Conservation (phyloP, 2,888 invertebrate genomes). For the Teleogryllus oceanicus region DNA sequence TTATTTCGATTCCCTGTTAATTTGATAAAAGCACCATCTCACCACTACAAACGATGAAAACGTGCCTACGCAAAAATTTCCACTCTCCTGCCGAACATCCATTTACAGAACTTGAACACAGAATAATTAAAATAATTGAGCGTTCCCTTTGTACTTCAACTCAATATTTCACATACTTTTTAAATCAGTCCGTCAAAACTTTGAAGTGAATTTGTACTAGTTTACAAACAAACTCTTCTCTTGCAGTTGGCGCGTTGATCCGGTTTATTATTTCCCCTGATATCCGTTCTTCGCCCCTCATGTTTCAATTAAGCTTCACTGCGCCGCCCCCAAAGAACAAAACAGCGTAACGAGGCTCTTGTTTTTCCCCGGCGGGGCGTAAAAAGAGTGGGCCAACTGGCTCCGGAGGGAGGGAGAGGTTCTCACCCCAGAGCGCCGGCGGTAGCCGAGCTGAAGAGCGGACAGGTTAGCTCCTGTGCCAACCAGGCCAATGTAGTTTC, state of each 20-base stretch:
- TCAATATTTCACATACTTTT: neutral
- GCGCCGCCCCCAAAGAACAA: slow-evolving; percentile 8
- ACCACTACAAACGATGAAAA: no score
- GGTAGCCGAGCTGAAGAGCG: no score
- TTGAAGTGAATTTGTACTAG: neutral
- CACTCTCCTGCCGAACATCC: no score
- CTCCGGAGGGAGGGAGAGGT: no score
- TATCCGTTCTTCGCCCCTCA: slow-evolving; percentile 6
- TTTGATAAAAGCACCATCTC: no score
- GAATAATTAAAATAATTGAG: neutral
- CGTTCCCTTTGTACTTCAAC: neutral
- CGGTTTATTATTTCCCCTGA: slow-evolving; percentile 12
- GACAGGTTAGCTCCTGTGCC: no score
- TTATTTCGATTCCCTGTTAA: no score
- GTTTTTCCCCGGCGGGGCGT: neutral
- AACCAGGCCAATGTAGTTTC: no score
- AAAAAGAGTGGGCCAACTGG: no score
- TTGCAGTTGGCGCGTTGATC: neutral
- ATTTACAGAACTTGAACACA: no score
- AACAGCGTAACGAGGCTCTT: slow-evolving; percentile 10
- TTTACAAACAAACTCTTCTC: neutral
- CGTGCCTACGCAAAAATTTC: no score
- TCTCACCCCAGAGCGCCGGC: no score
- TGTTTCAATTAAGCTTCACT: slow-evolving; percentile 3
- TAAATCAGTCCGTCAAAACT: neutral